Percentiles rank a stretch among this genome's conserved stretches.
Conservation (phyloP, 1,140 invertebrate species). For the Hormaphis cornu region DNA sequence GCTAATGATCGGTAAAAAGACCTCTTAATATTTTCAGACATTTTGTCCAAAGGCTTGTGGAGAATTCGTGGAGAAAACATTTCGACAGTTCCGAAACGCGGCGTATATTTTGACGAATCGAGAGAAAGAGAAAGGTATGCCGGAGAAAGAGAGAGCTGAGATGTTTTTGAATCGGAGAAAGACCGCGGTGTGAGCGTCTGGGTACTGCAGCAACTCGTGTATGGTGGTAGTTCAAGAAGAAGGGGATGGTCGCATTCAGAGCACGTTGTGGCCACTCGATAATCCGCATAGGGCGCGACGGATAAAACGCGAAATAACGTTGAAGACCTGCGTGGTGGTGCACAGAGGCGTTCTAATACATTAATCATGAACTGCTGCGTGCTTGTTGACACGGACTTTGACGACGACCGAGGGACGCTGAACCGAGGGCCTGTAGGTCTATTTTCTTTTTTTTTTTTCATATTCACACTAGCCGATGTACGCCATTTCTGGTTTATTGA, state of each 20-base stretch:
- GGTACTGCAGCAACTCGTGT: no score
- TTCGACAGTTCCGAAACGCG: no score
- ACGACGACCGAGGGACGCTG: background rate
- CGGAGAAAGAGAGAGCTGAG: background rate
- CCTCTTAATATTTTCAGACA: no score
- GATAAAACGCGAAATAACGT: no score
- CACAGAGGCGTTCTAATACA: slow-evolving; percentile 13
- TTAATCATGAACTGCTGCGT: slow-evolving; percentile 31
- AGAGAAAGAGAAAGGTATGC: no score
- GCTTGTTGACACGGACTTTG: slow-evolving; percentile 29
- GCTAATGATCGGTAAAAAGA: no score
- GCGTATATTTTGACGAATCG: no score
- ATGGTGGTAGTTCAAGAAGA: no score
- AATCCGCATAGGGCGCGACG: background rate
- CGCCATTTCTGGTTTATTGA: slow-evolving; percentile 20
- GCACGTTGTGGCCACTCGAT: slow-evolving; percentile 29
- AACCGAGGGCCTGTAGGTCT: background rate
- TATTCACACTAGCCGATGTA: no score
- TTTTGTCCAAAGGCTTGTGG: no score
- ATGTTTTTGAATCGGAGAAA: slow-evolving; percentile 3
- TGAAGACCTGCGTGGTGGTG: background rate
- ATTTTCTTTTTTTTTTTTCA: slow-evolving; percentile 22
- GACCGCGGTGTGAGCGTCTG: no score
- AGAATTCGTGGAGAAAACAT: no score
- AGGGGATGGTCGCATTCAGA: slow-evolving; percentile 10